Conservation (phyloP, 1,140 invertebrate species). For the Danaus melanippus region DNA sequence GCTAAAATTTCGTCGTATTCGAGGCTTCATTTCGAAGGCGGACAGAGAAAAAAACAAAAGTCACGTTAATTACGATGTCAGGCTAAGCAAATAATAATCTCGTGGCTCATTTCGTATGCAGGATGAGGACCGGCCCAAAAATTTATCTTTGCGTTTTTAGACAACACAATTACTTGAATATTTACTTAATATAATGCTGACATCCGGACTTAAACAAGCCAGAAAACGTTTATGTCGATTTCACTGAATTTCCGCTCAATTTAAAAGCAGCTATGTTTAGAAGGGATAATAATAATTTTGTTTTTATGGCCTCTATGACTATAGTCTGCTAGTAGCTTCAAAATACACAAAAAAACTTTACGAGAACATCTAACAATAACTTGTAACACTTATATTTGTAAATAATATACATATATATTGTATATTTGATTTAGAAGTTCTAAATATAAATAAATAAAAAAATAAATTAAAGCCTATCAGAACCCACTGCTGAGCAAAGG, state of each 20-base stretch:
- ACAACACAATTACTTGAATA: conserved; percentile 57
- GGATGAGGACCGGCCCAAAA: conserved; percentile 40
- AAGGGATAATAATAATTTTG: no score
- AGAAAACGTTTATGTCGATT: conserved; percentile 18
- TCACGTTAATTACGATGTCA: conserved; percentile 61
- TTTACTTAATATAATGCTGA: conserved; percentile 42
- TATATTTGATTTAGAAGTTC: no score
- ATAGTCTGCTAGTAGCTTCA: no score
- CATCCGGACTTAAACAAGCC: conserved; percentile 27
- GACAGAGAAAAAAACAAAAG: conserved; percentile 46
- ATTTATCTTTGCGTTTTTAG: conserved; percentile 50
- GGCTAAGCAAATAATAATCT: conserved; percentile 58
- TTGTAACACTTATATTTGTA: no score
- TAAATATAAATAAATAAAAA: no score
- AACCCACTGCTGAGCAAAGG: no score
- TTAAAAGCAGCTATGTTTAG: no score
- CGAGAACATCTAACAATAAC: not conserved
- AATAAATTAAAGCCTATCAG: no score
- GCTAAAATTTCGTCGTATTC: no score
- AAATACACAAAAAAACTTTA: not conserved
- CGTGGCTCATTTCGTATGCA: conserved; percentile 53
- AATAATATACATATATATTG: no score
- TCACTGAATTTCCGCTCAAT: not conserved
- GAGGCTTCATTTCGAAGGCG: conserved; percentile 10
- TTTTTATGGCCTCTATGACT: no score